Base-by-base conservation (phyloP, 2,113 vertebrate genomes). In the Eleginops maclovinus region DNA sequence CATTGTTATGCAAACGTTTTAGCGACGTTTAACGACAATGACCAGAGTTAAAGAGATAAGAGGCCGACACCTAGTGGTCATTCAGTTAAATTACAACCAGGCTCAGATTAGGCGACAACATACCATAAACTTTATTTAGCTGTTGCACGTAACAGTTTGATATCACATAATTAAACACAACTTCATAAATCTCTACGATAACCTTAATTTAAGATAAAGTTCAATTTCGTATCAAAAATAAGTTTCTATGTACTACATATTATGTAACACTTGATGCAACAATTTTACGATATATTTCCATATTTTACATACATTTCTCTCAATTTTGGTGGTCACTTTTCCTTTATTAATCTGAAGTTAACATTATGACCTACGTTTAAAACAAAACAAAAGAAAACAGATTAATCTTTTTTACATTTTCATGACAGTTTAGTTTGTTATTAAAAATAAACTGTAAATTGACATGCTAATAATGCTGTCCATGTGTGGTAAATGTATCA, bases 31-130 rank as follows among this genome's bases (percentile, higher is more conserved):
- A n/a, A n/a, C 4, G 4, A 12, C 44, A 31, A 16, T 54, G 24
- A 50, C 2, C 14, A 55, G 19, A 40, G 0, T 9, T 36, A 71
- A 43, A 62, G 8, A 41, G 36, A 21, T 22, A n/a, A 4, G 15
- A 31, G 1, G n/a, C 51, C 7, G 84, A 73, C 84, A 9, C 31
- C 63, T 44, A 44, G 74, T 70, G 89, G 71, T 24, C 0, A 17
- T 41, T 62, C 51, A 1, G 2, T 11, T 9, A 41, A 21, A 77
- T 17, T 59, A 36, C 84, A 79, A 21, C 1, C 60, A 65, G 8
- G 1, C 15, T n/a, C 9, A 31, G 4, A 49, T n/a, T 13, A 36
- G 5, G 31, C 31, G 31, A 2, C 21, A 58, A 31, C 4, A 46
- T 55, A 17, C 4, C 22, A 9, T 46, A 46, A 7, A 11, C 28